Conservation (phyloP, 1,140 invertebrate species). For the Copidosoma floridanum region DNA sequence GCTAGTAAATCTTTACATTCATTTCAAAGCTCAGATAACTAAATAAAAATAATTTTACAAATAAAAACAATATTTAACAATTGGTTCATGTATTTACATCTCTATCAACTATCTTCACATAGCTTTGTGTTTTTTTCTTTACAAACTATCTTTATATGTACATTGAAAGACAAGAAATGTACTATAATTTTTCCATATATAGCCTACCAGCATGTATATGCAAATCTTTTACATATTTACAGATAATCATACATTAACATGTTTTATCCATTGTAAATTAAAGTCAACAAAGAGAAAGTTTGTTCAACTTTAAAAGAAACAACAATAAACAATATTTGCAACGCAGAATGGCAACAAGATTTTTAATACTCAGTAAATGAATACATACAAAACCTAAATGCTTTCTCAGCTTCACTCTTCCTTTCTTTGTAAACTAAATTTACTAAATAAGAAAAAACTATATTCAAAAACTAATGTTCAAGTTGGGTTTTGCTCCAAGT, state of each 20-base stretch:
- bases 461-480: no score
- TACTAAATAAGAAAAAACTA: not conserved
- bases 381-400: slow-evolving; percentile 1
- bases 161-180: slow-evolving; percentile 16
- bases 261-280: not conserved
- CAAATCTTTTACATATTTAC: slow-evolving; percentile 20
- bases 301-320: no score
- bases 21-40: not conserved
- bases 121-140: no score
- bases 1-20: slow-evolving; percentile 66
- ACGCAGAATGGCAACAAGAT: slow-evolving; percentile 11
- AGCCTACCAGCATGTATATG: slow-evolving; percentile 15
- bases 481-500: no score
- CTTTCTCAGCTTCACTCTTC: not conserved
- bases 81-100: slow-evolving; percentile 18
- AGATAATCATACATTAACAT: not conserved
- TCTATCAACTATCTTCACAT: no score
- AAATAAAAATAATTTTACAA: slow-evolving; percentile 13
- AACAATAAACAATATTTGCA: slow-evolving; percentile 13
- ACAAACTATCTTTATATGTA: no score
- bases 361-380: slow-evolving; percentile 9
- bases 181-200: not conserved
- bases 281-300: not conserved
- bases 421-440: not conserved
- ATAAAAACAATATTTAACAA: slow-evolving; percentile 22